Percentiles rank a stretch among this genome's conserved stretches.
These are phyloP conservation scores for Seriola quinqueradiata DNA, from an alignment of 2,113 vertebrate genomes.

Conservation along the genomic window DNA sequence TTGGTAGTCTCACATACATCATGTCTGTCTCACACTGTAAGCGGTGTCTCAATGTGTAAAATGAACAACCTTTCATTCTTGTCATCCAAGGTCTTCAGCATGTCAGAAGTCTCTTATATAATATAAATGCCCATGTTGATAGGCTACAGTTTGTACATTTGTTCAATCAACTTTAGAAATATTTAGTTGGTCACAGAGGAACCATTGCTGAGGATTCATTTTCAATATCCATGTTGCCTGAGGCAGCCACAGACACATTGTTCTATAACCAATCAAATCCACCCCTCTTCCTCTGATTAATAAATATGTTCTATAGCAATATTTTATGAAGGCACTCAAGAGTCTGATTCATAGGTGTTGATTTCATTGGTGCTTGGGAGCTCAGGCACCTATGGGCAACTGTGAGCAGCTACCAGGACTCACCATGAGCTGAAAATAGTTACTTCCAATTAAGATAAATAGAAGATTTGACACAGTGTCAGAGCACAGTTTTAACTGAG, in stretches of 20 bases:
- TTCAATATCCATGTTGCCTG: not conserved
- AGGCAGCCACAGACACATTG: not conserved
- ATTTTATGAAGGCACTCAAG: not conserved
- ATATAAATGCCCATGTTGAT: too few relatives aligned
- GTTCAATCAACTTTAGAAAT: not conserved
- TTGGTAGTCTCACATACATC: conserved; percentile 12
- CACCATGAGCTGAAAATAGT: too few relatives aligned
- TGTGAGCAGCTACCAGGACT: too few relatives aligned
- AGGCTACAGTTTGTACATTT: not conserved
- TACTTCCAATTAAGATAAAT: too few relatives aligned
- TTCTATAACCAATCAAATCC: not conserved
- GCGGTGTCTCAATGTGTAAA: conserved; percentile 8
- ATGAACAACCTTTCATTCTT: not conserved
- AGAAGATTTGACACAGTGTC: too few relatives aligned
- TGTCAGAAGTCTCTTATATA: not conserved
- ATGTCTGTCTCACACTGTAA: conserved; percentile 5
- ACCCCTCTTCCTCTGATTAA: not conserved
- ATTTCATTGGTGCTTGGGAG: not conserved
- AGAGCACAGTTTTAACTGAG: too few relatives aligned
- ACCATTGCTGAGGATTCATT: not conserved
- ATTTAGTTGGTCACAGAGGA: not conserved
- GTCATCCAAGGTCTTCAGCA: not conserved
- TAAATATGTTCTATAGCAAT: not conserved
- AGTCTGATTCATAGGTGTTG: not conserved
- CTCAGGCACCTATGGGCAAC: not conserved